Evolutionary conservation across 2,113 vertebrate species (phyloP).

Genomic region (Calypte anna): DNA sequence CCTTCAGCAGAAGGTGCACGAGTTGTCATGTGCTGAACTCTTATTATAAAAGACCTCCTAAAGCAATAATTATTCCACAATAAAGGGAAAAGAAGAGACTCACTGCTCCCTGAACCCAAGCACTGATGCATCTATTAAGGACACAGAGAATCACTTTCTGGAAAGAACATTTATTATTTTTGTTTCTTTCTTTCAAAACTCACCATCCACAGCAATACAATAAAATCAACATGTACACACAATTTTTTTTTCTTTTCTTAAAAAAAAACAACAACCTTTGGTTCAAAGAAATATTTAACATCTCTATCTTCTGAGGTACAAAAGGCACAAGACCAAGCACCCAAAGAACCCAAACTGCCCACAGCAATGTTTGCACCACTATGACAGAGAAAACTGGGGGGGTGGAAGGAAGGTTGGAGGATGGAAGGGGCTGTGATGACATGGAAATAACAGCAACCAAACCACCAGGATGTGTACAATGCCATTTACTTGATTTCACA

Average conservation of each 20-base stretch:
- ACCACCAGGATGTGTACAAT: background rate
- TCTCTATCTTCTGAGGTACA: slow-evolving; percentile 67
- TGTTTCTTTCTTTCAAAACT: slow-evolving; percentile 50
- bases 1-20: background rate
- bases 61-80: too few relatives aligned
- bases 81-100: background rate
- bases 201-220: slow-evolving; percentile 71
- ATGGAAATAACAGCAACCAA: slow-evolving; percentile 11
- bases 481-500: slow-evolving; percentile 30
- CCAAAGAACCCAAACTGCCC: background rate
- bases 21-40: background rate
- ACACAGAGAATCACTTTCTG: background rate
- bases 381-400: background rate
- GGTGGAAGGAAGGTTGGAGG: background rate
- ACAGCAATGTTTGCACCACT: background rate
- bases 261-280: slow-evolving; percentile 19
- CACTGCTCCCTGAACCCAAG: background rate
- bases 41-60: background rate
- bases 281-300: slow-evolving; percentile 75
- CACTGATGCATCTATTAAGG: background rate
- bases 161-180: slow-evolving; percentile 73
- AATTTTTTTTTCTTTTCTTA: background rate
- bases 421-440: background rate
- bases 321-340: slow-evolving; percentile 53
- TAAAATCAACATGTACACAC: slow-evolving; percentile 74